These are phyloP conservation scores for Hypsibius dujardini DNA, from an alignment of 1,140 invertebrate genomes.

Conservation along the genomic window DNA sequence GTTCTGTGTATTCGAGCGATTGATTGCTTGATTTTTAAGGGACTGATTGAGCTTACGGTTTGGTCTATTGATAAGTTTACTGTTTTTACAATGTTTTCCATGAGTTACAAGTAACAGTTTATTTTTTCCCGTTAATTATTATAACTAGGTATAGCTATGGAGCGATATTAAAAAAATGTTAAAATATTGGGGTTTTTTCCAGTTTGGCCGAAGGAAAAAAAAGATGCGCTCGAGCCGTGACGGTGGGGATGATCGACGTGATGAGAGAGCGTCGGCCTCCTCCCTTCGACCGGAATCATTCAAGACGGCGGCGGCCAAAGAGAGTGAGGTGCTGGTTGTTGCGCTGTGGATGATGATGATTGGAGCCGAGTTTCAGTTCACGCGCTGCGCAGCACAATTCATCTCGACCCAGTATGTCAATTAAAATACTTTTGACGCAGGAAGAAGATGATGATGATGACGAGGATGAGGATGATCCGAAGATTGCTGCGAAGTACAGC, in stretches of 20 bases:
- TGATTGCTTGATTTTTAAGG: too few relatives aligned
- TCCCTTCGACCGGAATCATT: conserved; percentile 17
- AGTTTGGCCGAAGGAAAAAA: conserved; percentile 64
- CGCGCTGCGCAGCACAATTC: background rate
- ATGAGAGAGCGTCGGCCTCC: conserved; percentile 22
- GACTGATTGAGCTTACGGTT: too few relatives aligned
- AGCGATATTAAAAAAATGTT: background rate
- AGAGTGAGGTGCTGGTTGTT: conserved; percentile 21
- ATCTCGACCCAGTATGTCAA: background rate
- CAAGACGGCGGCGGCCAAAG: conserved; percentile 32
- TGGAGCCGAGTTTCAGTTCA: background rate
- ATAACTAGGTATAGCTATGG: too few relatives aligned
- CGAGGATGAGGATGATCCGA: conserved; percentile 19
- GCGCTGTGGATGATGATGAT: background rate
- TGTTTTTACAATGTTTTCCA: too few relatives aligned
- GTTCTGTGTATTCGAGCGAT: too few relatives aligned
- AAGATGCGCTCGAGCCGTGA: conserved; percentile 23
- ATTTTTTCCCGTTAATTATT: too few relatives aligned
- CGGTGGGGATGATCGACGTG: background rate
- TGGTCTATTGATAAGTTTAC: too few relatives aligned
- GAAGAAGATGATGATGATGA: conserved; percentile 33
- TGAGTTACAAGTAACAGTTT: too few relatives aligned
- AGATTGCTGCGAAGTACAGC: conserved; percentile 8
- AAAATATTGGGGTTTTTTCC: conserved; percentile 21
- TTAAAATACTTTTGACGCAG: conserved; percentile 32